Conservation (phyloP, 2,113 vertebrate species). For the Pelodiscus sinensis region DNA sequence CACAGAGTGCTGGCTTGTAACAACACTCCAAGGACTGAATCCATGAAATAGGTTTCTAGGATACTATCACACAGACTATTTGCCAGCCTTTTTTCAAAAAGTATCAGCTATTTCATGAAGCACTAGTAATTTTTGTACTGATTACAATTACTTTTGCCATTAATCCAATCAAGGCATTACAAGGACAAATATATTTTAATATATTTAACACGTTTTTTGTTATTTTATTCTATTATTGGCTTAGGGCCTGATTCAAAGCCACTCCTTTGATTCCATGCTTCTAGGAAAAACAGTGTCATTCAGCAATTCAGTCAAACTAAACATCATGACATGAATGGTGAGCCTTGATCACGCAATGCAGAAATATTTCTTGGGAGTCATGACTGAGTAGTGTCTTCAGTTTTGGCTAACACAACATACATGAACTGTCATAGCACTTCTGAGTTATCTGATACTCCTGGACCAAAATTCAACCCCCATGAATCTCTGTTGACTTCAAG, state of each 20-base stretch:
- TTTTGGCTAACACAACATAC: background rate
- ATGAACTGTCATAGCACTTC: background rate
- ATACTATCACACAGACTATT: constrained; percentile 31
- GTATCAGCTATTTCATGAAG: constrained; percentile 58
- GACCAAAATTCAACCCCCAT: background rate
- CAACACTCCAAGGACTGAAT: background rate
- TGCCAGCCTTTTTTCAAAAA: constrained; percentile 62
- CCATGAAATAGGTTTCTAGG: constrained; percentile 71
- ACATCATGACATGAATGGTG: background rate
- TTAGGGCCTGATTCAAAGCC: background rate
- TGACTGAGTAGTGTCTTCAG: background rate
- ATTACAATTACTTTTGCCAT: constrained; percentile 52
- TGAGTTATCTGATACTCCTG: background rate
- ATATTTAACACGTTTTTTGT: background rate
- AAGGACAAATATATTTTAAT: background rate
- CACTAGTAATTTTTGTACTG: constrained; percentile 61
- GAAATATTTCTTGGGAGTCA: background rate
- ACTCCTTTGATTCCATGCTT: background rate
- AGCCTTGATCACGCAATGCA: background rate
- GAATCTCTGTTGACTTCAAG: background rate
- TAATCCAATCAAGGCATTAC: constrained; percentile 53
- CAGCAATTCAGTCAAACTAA: background rate
- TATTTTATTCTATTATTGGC: background rate
- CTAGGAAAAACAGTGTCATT: background rate
- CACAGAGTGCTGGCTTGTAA: background rate